Base-by-base conservation (phyloP, 2,113 vertebrate genomes). In the Cepphus grylle region DNA sequence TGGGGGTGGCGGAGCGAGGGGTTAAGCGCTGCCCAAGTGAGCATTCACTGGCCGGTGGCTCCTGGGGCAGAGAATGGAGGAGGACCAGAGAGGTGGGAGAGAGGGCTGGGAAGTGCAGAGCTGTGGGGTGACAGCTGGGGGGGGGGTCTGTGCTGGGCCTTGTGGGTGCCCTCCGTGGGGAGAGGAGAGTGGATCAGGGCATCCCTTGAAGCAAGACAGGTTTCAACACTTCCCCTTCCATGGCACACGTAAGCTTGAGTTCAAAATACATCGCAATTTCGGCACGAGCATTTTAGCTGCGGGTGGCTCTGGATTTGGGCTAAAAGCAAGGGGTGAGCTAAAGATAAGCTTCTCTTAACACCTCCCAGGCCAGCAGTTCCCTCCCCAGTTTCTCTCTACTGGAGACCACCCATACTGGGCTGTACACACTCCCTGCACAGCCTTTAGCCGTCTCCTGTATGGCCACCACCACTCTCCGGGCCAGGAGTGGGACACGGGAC, bases 11-110 rank as follows among this genome's bases (percentile, higher is more conserved):
- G 0, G 84, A 82, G 49, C 6, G 2, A 91, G 67, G 84, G 94
- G 92, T 94, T 76, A 95, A 96, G 81, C 2, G 4, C 69, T 86
- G 86, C 70, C 93, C 89, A 81, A 94, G 73, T 52, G 89, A 91
- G 73, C n/a, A 56, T 59, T 71, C 6, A 2, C 17, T 50, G 56
- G 8, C 12, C 3, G 11, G 42, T 74, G 82, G 23, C 90, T 93
- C 25, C 72, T 1, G 9, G 78, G 42, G 34, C 47, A 67, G 40
- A 67, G 62, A 32, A 16, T 4, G 0, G 6, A 52, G 63, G 40
- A 43, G 63, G 40, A 43, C 36, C 11, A 3, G 32, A 58, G 32
- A 84, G 25, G 50, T 53, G 50, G 42, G 43, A 74, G 50, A 34
- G 43, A 74, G 27, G 32, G 38, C 25, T 76, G 82, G 38, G 38